phyloP scores from a whole-genome alignment of 2,797 vertebrate species.

The Esox masquinongy region DNA sequence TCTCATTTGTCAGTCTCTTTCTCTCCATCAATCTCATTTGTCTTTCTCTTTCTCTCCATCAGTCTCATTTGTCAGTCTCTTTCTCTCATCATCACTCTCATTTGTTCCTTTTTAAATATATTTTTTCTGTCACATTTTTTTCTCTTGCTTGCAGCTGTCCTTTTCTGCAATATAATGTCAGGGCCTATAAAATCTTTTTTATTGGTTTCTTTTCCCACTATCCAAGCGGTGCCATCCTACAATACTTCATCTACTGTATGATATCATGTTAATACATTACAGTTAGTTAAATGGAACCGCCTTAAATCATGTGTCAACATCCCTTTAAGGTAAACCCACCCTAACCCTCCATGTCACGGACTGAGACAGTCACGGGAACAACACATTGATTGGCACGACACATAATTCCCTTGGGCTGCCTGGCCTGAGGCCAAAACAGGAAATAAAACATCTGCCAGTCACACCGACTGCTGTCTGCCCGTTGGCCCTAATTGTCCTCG shows the following conservation, averaged over 20 bases:
- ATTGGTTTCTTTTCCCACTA: background rate
- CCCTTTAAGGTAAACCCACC: no score
- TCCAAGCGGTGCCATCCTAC: background rate
- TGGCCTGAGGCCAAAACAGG: constrained; percentile 21
- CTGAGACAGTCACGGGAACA: no score
- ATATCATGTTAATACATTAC: background rate
- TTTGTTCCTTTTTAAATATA: no score
- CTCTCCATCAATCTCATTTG: constrained; percentile 25
- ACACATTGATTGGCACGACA: constrained; percentile 30
- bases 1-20: background rate
- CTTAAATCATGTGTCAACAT: no score
- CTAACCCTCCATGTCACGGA: no score
- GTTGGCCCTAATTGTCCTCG: constrained; percentile 9
- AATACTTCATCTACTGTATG: background rate
- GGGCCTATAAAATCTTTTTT: background rate
- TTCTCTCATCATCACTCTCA: no score
- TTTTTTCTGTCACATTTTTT: background rate
- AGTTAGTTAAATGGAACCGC: background rate
- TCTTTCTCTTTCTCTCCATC: background rate
- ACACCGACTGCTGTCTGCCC: background rate
- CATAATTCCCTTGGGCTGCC: constrained; percentile 43
- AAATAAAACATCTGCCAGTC: constrained; percentile 50
- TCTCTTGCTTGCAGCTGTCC: background rate
- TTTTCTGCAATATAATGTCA: background rate
- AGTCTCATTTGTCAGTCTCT: background rate